Percentiles rank a stretch among this genome's conserved stretches.
These are phyloP conservation scores for Platalea minor DNA, from an alignment of 2,797 vertebrate species.

Conservation along the genomic window DNA sequence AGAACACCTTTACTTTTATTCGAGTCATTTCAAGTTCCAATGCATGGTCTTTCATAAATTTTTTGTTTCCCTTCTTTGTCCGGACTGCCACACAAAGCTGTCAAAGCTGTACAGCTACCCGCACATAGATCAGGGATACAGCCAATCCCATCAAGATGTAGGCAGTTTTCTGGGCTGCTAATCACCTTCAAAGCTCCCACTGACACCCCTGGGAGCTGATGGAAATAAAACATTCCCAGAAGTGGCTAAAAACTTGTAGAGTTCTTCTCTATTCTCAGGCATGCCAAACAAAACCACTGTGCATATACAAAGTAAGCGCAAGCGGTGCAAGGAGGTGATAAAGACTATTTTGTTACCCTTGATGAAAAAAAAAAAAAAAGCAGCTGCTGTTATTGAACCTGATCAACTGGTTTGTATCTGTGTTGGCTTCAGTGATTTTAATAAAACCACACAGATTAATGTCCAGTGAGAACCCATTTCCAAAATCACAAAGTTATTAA, in stretches of 20 bases:
- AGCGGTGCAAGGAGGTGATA: not conserved
- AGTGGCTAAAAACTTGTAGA: not conserved
- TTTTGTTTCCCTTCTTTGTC: not conserved
- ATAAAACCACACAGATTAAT: not conserved
- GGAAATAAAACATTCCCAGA: not conserved
- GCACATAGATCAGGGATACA: not conserved
- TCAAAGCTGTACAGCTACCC: not conserved
- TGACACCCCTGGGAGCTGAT: not conserved
- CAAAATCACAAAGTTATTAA: slow-evolving; percentile 37
- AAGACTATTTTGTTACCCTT: not conserved
- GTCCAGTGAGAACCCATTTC: not conserved
- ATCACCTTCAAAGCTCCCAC: not conserved
- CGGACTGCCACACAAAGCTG: not conserved
- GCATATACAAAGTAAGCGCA: not conserved
- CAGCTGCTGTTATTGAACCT: not conserved
- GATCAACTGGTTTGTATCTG: not conserved
- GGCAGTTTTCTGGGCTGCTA: not conserved
- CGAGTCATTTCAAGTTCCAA: not conserved
- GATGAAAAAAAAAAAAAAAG: not conserved
- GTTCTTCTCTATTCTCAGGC: not conserved
- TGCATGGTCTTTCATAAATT: not conserved
- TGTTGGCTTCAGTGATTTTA: slow-evolving; percentile 10
- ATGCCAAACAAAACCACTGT: not conserved
- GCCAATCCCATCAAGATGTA: not conserved
- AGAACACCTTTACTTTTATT: not conserved